Conservation (phyloP, 2,113 vertebrate genomes). For the Nothoprocta pentlandii region DNA sequence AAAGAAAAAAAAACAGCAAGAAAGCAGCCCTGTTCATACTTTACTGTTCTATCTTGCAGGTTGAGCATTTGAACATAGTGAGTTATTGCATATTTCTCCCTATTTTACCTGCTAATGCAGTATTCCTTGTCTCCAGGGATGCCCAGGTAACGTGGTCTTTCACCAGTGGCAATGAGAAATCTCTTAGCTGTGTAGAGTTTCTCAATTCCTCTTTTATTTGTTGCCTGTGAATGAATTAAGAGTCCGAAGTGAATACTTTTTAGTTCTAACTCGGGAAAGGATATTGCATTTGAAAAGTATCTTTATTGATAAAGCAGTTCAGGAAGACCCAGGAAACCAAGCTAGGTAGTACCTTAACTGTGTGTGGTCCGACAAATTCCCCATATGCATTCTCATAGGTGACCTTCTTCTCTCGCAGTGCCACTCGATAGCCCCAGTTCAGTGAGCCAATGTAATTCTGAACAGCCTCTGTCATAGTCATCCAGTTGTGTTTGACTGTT, state of each 20-base stretch:
- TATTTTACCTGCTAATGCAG: slow-evolving; percentile 86
- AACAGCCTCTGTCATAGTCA: slow-evolving; percentile 81
- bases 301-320: neutral
- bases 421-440: slow-evolving; percentile 82
- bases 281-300: neutral
- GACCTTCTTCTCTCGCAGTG: slow-evolving; percentile 79
- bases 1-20: neutral
- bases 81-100: neutral
- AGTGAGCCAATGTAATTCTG: slow-evolving; percentile 82
- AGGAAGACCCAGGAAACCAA: neutral
- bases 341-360: slow-evolving; percentile 79
- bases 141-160: slow-evolving; percentile 81
- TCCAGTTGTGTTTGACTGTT: slow-evolving; percentile 83
- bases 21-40: neutral
- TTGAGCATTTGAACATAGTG: neutral
- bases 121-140: slow-evolving; percentile 84
- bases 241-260: neutral
- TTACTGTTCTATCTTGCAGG: neutral
- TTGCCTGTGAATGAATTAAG: slow-evolving; percentile 77
- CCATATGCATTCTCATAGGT: slow-evolving; percentile 82
- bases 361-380: slow-evolving; percentile 82
- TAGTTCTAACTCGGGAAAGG: neutral
- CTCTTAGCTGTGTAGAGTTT: slow-evolving; percentile 81
- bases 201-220: slow-evolving; percentile 79
- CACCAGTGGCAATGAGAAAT: slow-evolving; percentile 86